Conservation (phyloP, 2,888 invertebrate species). For the Podotricha telesiphe region DNA sequence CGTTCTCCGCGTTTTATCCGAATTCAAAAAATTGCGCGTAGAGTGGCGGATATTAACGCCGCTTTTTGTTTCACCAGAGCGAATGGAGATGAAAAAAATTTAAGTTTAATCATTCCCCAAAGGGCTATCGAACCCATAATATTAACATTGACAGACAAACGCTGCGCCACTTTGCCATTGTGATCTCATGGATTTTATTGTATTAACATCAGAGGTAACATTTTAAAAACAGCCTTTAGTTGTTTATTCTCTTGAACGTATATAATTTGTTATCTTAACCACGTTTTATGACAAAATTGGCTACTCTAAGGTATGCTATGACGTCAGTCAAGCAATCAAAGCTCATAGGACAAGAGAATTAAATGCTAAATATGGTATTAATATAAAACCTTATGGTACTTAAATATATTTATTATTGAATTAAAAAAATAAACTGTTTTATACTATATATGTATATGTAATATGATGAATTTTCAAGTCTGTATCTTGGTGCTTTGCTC, state of each 20-base stretch:
- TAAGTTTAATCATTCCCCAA: no score
- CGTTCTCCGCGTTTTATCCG: no score
- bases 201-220: not conserved
- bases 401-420: not conserved
- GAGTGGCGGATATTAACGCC: no score
- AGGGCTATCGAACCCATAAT: no score
- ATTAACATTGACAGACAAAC: no score
- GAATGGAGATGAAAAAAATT: no score
- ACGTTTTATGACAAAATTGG: conserved; percentile 21
- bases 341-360: conserved; percentile 13
- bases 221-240: not conserved
- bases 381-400: not conserved
- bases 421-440: not conserved
- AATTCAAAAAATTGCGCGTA: no score
- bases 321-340: conserved; percentile 21
- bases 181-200: no score
- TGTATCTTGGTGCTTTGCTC: no score
- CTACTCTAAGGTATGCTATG: conserved; percentile 20
- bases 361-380: conserved; percentile 23
- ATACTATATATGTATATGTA: not conserved
- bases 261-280: conserved; percentile 21
- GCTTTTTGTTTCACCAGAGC: no score
- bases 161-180: no score
- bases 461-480: no score
- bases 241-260: not conserved